Evolutionary conservation across 2,888 invertebrate species (phyloP).

Genomic region (Agrochola lota): DNA sequence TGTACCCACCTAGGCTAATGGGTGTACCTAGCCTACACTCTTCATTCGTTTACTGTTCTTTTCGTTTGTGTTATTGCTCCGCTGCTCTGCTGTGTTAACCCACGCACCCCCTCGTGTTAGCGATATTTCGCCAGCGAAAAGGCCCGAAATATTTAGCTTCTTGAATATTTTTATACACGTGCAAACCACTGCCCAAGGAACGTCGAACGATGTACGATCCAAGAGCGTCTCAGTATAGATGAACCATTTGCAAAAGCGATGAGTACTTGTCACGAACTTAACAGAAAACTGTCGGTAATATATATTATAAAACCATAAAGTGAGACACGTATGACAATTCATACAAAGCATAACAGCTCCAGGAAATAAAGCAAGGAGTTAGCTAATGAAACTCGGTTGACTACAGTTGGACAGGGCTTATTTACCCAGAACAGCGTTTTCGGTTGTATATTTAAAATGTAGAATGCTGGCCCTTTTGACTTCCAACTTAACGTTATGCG

Average conservation of each 20-base stretch:
- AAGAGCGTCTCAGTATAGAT: not conserved
- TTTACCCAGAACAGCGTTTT: conserved; percentile 23
- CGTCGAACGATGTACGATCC: not conserved
- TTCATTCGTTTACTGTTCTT: not conserved
- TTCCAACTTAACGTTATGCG: conserved; percentile 33
- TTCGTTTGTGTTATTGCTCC: not conserved
- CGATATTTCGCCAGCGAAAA: not conserved
- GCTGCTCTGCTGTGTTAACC: not conserved
- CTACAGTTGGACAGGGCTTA: conserved; percentile 29
- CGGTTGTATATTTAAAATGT: conserved; percentile 24
- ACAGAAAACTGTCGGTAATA: not conserved
- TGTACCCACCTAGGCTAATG: not conserved
- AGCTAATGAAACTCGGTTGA: conserved; percentile 49
- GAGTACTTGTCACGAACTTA: not conserved
- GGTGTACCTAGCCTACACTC: not conserved
- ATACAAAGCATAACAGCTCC: conserved; percentile 46
- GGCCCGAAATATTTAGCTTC: not conserved
- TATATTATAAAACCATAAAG: not conserved
- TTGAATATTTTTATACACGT: not conserved
- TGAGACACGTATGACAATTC: not conserved
- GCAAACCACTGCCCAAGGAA: not conserved
- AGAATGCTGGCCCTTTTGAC: conserved; percentile 16
- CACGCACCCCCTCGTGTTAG: not conserved
- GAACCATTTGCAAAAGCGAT: conserved; percentile 1
- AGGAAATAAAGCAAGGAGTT: conserved; percentile 49